phyloP scores from a whole-genome alignment of 92 coral and sea anemone genomes.

The Porites lobata region DNA sequence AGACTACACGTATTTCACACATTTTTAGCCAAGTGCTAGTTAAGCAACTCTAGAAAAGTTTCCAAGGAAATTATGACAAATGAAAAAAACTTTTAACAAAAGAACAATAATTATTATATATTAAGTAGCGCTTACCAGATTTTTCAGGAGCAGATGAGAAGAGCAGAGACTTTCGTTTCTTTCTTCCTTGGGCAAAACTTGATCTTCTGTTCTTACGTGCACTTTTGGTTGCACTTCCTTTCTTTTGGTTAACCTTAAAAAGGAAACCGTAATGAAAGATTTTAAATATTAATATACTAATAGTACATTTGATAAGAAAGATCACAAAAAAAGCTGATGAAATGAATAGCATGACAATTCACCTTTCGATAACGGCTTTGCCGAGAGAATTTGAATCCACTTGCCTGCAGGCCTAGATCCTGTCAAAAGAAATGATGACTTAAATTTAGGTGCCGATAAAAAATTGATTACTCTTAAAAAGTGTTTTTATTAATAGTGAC shows the following conservation, averaged over 20 bases:
- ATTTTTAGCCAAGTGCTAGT: too few relatives aligned
- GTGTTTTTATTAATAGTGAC: too few relatives aligned
- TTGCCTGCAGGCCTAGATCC: constrained; percentile 55
- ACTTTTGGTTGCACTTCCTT: constrained; percentile 38
- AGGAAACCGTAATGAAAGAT: background rate
- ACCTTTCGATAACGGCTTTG: constrained; percentile 83
- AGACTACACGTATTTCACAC: too few relatives aligned
- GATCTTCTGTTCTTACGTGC: constrained; percentile 85
- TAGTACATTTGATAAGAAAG: too few relatives aligned
- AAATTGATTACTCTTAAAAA: too few relatives aligned
- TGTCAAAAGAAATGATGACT: background rate
- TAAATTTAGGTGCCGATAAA: background rate
- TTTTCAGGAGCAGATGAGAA: constrained; percentile 32
- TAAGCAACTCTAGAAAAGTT: too few relatives aligned
- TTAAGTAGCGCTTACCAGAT: constrained; percentile 18
- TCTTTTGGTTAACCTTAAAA: constrained; percentile 17
- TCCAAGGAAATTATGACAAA: too few relatives aligned
- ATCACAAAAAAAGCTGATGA: background rate
- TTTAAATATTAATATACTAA: background rate
- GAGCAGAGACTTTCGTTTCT: constrained; percentile 79
- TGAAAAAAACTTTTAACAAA: too few relatives aligned
- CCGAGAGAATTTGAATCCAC: constrained; percentile 88
- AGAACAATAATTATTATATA: too few relatives aligned
- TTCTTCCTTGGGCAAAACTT: constrained; percentile 94
- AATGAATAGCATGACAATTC: background rate